phyloP scores from a whole-genome alignment of 2,113 vertebrate genomes.

The Clinocottus analis region DNA sequence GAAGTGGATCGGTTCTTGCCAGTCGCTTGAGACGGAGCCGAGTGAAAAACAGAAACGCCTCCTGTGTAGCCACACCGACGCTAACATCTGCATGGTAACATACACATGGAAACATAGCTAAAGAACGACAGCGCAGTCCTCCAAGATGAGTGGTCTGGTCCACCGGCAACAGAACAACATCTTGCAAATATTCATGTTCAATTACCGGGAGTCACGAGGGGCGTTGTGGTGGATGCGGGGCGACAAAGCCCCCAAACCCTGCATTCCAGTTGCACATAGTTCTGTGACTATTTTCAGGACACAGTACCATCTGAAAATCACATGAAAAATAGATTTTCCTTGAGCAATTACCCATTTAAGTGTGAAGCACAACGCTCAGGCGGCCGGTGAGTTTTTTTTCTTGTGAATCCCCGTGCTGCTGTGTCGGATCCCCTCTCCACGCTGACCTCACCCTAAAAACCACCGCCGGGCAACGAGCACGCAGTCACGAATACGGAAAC shows the following conservation, averaged over 20 bases:
- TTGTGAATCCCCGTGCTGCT: conserved; percentile 32
- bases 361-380: conserved; percentile 43
- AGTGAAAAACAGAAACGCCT: not conserved
- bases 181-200: conserved; percentile 2
- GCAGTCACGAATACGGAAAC: not conserved
- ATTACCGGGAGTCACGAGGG: conserved; percentile 33
- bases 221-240: not conserved
- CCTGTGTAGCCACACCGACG: not conserved
- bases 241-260: conserved; percentile 27
- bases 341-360: conserved; percentile 59
- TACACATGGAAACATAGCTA: not conserved
- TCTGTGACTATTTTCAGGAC: conserved; percentile 48
- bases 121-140: not conserved
- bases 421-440: not conserved
- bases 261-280: conserved; percentile 44
- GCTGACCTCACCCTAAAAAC: not conserved
- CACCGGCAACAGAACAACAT: not conserved
- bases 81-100: not conserved
- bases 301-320: conserved; percentile 66
- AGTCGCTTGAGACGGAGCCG: not conserved
- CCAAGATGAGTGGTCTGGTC: not conserved
- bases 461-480: not conserved
- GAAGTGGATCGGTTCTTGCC: not conserved
- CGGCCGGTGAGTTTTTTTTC: not conserved
- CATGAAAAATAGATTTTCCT: conserved; percentile 64